Evolutionary conservation across 2,888 invertebrate genomes (phyloP).

Genomic region (Leptopilina drosophilae): DNA sequence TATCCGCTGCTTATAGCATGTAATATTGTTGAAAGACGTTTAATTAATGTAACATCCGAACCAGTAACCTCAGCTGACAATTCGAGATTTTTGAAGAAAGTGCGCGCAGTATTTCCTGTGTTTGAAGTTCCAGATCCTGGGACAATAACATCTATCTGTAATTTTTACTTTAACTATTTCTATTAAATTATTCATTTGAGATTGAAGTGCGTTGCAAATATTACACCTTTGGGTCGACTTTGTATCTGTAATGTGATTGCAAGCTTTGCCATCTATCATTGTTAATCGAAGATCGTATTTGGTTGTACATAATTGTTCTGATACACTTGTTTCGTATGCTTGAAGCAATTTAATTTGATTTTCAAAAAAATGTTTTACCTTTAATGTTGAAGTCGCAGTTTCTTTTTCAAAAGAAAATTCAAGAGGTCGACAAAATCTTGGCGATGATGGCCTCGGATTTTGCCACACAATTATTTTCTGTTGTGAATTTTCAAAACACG

Average conservation of each 20-base stretch:
- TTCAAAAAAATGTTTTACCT: neutral
- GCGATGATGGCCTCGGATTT: constrained; percentile 1
- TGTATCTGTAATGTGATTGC: constrained; percentile 7
- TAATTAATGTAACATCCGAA: constrained; percentile 9
- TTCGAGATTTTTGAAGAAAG: constrained; percentile 41
- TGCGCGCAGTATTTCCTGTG: constrained; percentile 43
- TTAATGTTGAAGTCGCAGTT: neutral
- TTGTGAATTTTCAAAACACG: neutral
- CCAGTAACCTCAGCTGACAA: constrained; percentile 33
- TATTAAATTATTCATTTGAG: constrained; percentile 45
- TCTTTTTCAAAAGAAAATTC: constrained; percentile 7
- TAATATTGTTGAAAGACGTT: constrained; percentile 35
- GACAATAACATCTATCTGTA: constrained; percentile 12
- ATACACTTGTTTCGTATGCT: neutral
- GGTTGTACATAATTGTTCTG: neutral
- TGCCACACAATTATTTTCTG: constrained; percentile 10
- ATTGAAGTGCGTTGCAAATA: constrained; percentile 35
- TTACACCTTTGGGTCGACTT: constrained; percentile 31
- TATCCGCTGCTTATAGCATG: constrained; percentile 36
- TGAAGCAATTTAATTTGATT: constrained; percentile 4
- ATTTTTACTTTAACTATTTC: constrained; percentile 12
- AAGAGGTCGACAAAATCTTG: constrained; percentile 14
- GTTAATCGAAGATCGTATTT: constrained; percentile 32
- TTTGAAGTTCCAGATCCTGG: constrained; percentile 44
- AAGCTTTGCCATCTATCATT: constrained; percentile 41